A percentile compares a stretch with the other conserved stretches of the same genome.
These are phyloP conservation scores for Corythaixoides concolor DNA, from an alignment of 2,113 vertebrate genomes.

Conservation along the genomic window DNA sequence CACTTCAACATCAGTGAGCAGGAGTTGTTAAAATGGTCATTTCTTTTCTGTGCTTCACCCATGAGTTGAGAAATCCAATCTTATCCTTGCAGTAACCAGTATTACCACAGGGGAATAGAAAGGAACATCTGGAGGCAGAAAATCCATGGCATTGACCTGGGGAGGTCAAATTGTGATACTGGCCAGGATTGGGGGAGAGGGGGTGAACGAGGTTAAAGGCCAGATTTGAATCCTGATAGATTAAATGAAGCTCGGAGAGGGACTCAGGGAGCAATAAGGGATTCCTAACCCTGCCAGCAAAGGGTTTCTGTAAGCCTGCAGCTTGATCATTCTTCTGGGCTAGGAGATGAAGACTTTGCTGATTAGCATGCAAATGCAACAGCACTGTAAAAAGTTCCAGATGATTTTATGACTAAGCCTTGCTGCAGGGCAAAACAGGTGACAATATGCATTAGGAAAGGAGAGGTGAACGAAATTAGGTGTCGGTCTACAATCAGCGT, in stretches of 20 bases:
- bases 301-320: neutral
- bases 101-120: slow-evolving; percentile 30
- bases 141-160: slow-evolving; percentile 65
- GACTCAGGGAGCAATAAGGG: neutral
- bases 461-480: slow-evolving; percentile 32
- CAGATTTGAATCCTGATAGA: slow-evolving; percentile 41
- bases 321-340: neutral
- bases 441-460: slow-evolving; percentile 16
- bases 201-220: neutral
- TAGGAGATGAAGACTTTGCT: neutral
- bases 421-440: slow-evolving; percentile 13
- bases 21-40: slow-evolving; percentile 53
- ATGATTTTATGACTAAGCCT: slow-evolving; percentile 22
- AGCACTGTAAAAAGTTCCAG: neutral
- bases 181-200: neutral
- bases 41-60: slow-evolving; percentile 53
- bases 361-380: slow-evolving; percentile 43
- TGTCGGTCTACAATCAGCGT: neutral
- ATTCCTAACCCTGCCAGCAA: slow-evolving; percentile 1
- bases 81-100: neutral
- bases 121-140: slow-evolving; percentile 44
- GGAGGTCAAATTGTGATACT: neutral
- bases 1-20: slow-evolving; percentile 46
- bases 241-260: slow-evolving; percentile 16
- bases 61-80: slow-evolving; percentile 58